Evolutionary conservation across 2,113 vertebrate genomes (phyloP), one percentile per base, ranked within the genome.

Genomic region (Siniperca knerii): DNA sequence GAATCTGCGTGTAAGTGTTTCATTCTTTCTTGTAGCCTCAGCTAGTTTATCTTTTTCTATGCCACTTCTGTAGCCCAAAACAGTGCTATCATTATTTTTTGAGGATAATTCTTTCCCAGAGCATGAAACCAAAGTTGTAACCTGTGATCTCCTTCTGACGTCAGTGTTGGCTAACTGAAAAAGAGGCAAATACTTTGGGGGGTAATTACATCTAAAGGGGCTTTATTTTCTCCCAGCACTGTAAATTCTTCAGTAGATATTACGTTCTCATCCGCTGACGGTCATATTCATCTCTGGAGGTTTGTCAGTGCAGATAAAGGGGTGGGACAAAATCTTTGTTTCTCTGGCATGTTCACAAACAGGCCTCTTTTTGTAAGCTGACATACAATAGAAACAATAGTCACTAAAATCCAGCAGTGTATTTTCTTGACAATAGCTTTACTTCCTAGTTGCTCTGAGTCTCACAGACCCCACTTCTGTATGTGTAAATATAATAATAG

Each of bases 61-160:
- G 18, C 13, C 12, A 6, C 54, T 64, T 67, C 46, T 83, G 35
- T 75, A 12, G n/a, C 40, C 35, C 15, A 16, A 61, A 85, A 90
- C 54, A 81, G 71, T 67, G 61, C 25, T 62, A 48, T 83, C 60
- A 73, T 89, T 83, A 75, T 79, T 79, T 29, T 82, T 72, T 62
- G 9, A 65, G 48, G 12, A 25, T 83, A 2, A 44, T 54, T 89
- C 1, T 69, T 85, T 77, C 75, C 79, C 80, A 65, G 75, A 89
- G 68, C 78, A 77, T 77, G 50, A 82, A 89, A 87, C 50, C 57
- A 69, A 25, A 82, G 29, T 65, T 65, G 10, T 73, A 90, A 88
- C 88, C 82, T 90, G 79, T 91, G 92, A 90, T 89, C 83, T 84
- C 67, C 37, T 35, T 46, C 88, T 91, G 88, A 93, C 83, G 85